A percentile compares a stretch with the other conserved stretches of the same genome.
These are phyloP conservation scores for Caenorhabditis doughertyi DNA, from an alignment of 2,888 invertebrate species.

Conservation along the genomic window DNA sequence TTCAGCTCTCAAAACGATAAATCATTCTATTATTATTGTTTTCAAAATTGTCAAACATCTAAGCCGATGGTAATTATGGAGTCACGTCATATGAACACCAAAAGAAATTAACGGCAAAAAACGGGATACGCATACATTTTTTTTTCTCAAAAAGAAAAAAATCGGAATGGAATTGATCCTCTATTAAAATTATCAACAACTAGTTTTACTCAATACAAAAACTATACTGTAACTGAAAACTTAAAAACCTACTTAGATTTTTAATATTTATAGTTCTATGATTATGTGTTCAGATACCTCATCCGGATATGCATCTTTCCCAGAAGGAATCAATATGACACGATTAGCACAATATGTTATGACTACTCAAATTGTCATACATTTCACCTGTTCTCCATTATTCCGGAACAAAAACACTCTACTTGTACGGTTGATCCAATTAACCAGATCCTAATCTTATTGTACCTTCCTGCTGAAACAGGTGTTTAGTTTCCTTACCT, in stretches of 20 bases:
- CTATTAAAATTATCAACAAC: no score
- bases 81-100: slow-evolving; percentile 15
- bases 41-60: slow-evolving; percentile 29
- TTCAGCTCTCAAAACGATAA: slow-evolving; percentile 51
- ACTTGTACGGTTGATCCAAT: slow-evolving; percentile 1
- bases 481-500: slow-evolving; percentile 27
- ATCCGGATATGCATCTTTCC: no score
- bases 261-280: no score
- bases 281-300: no score
- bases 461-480: slow-evolving; percentile 4
- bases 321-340: not conserved
- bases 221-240: no score
- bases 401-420: slow-evolving; percentile 12
- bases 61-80: slow-evolving; percentile 25
- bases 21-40: slow-evolving; percentile 50
- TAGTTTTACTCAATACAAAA: no score
- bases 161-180: no score
- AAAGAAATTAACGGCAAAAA: no score
- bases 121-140: no score
- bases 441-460: slow-evolving; percentile 16
- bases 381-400: not conserved
- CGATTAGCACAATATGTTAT: not conserved
- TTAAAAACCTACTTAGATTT: no score
- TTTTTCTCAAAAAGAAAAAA: not conserved
- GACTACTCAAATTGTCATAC: slow-evolving; percentile 5